Evolutionary conservation across 2,797 vertebrate species (phyloP), one percentile per base, ranked within the genome.

Genomic region (Anabacerthia variegaticeps): DNA sequence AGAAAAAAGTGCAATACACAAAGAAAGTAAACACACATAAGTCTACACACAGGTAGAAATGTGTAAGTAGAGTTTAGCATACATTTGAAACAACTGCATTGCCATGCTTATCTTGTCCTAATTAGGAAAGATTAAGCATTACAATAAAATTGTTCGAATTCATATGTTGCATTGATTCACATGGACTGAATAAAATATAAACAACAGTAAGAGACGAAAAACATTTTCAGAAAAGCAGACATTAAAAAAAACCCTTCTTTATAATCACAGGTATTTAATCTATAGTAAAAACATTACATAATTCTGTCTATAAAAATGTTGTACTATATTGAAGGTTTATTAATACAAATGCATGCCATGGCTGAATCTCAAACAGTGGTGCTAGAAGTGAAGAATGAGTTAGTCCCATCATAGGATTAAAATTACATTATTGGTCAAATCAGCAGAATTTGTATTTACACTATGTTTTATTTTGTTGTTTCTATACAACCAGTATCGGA

Each of bases 201-300:
- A 18, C 17, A 73, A 32, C 8, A 32, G 6, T 10, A 59, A 71
- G 14, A 37, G 27, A 52, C 7, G 3, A 24, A 55, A 77, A 30
- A 11, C 6, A n/a, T n/a, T 8, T 8, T 1, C 4, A 0, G 37
- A 37, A 86, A 62, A 30, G 0, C 4, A 81, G 4, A 15, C 1
- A 23, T 51, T 65, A 21, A 21, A 10, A 21, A 10, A 39, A 32
- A 4, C 11, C 46, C 46, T 4, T 30, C 6, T 21, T 56, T 39
- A 24, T 44, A 8, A 41, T 36, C 15, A 49, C 18, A 12, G 2
- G 1, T 74, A 63, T 71, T 88, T 71, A 51, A 44, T 41, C 19
- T 49, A 18, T 24, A 66, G 10, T 15, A 75, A 82, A 83, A 81
- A 2, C 8, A 54, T 52, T 76, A 69, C 11, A 88, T 85, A 77